Evolutionary conservation across 2,113 vertebrate genomes (phyloP), one percentile per base, ranked within the genome.

Genomic region (Passerina amoena): DNA sequence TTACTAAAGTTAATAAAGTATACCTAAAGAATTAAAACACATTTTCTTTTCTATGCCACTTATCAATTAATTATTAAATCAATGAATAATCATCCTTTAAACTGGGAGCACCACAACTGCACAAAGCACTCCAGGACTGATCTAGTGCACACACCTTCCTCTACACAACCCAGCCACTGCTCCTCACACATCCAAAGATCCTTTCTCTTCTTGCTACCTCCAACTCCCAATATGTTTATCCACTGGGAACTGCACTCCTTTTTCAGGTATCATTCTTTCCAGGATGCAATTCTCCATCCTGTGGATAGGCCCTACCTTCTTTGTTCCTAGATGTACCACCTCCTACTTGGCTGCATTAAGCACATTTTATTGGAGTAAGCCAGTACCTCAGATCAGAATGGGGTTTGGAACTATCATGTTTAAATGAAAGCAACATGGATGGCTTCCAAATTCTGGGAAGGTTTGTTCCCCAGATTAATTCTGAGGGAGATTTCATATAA

Each of bases 391-490:
- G 42, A 87, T 87, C 87, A 94, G 50, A 94, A 82, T 1, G 70
- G 27, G 73, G 60, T 73, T 90, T 93, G 75, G 82, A 96, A 56
- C 50, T 63, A 81, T 83, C 38, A 2, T 18, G 38, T 86, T 95
- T 64, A 85, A 96, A 93, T 56, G 54, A 91, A 96, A 95, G 51
- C 75, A 90, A 64, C 25, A 64, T 90, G 93, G 90, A 86, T 37
- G 42, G 27, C 68, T 88, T 96, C 92, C 94, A 96, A 80, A 86
- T 96, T 54, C 71, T 44, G 56, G 44, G 54, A 83, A 91, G 79
- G 45, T 82, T 88, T 77, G 66, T 27, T 94, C 45, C 63, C 54
- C 54, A 63, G 82, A 92, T 93, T 93, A 79, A 85, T 73, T 96
- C 90, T 56, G 54, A 90, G 60, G 56, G 47, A 86, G 82, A 83